Evolutionary conservation across 2,888 invertebrate genomes (phyloP).

Genomic region (Diachrysia chrysitis): DNA sequence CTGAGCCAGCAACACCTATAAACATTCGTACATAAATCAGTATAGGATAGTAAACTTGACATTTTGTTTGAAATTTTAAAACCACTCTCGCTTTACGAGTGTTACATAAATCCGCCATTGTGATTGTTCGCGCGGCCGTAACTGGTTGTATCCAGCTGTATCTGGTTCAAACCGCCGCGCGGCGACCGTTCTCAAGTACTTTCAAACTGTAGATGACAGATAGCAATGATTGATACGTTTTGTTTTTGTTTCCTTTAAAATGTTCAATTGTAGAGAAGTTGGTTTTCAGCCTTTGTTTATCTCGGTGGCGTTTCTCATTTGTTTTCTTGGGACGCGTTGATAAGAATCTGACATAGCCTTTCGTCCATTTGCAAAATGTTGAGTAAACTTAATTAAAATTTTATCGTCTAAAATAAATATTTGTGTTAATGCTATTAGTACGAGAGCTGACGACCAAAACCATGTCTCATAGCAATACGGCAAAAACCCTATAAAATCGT

Average conservation of each 20-base stretch:
- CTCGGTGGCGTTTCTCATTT: background rate
- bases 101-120: conserved; percentile 56
- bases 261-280: background rate
- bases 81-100: conserved; percentile 60
- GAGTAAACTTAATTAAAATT: background rate
- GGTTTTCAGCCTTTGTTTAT: background rate
- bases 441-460: too few relatives aligned
- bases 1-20: background rate
- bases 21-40: conserved; percentile 36
- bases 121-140: conserved; percentile 52
- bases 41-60: conserved; percentile 35
- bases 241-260: conserved; percentile 13
- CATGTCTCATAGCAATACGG: too few relatives aligned
- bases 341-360: background rate
- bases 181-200: background rate
- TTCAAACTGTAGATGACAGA: conserved; percentile 11
- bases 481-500: too few relatives aligned
- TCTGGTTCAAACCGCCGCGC: conserved; percentile 24
- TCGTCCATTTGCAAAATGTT: background rate
- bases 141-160: conserved; percentile 46
- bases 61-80: conserved; percentile 58
- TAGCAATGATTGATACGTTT: conserved; percentile 16
- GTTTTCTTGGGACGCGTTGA: background rate
- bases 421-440: too few relatives aligned
- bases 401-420: background rate